Evolutionary conservation across 2,797 vertebrate species (phyloP), one percentile per base, ranked within the genome.

Genomic region (Argya squamiceps): DNA sequence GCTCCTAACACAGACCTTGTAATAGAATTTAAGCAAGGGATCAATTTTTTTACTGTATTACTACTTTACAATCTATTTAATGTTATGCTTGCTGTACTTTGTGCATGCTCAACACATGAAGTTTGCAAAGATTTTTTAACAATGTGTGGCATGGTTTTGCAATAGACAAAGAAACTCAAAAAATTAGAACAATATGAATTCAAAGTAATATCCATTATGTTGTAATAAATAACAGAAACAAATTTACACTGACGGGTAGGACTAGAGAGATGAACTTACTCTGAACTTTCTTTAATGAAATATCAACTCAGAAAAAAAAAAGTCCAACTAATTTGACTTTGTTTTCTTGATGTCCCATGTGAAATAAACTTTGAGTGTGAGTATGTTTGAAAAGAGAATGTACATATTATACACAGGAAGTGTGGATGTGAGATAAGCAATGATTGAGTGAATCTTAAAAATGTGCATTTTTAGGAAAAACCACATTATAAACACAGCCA

Each of bases 371-470:
- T 91, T 71, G 91, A 96, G 89, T 73, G 41, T 62, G 63, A 96
- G 93, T 60, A 92, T 94, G 84, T 93, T 95, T 95, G 85, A 96
- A 97, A 91, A 93, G 77, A 96, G 84, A 83, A 97, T 95, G 93
- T 84, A 96, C 85, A 77, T 92, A 94, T 81, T 93, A 95, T 84
- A 95, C 93, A 95, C 97, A 97, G 97, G 97, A 97, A 97, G 89
- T 10, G 96, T 95, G 94, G 91, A 97, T 93, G 78, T 77, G 69
- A 97, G 97, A 97, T 97, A 97, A 97, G 96, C 50, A 0, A 89
- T 84, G 96, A 90, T 44, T 92, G 88, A 93, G 63, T 6, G 90
- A 93, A 97, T 90, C 76, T 93, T 80, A 60, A 91, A 92, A 91
- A 96, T 92, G 87, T 52, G 82, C 79, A 91, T 91, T 95, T 96